phyloP scores from a whole-genome alignment of 2,888 invertebrate genomes.

The Sisyra terminalis region DNA sequence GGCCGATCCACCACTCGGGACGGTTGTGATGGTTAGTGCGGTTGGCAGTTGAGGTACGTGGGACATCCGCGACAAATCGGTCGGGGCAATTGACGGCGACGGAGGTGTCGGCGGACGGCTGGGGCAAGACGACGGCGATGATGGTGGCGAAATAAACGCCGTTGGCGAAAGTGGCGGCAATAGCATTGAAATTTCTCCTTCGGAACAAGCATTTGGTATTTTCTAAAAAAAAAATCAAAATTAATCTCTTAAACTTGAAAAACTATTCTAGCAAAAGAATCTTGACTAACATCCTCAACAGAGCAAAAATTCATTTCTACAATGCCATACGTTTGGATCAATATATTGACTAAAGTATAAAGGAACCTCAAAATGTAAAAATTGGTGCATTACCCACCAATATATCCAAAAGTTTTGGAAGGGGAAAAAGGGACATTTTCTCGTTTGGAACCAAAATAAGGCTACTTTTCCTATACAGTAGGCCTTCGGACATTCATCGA shows the following conservation, averaged over 20 bases:
- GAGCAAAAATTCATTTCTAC: too few relatives aligned
- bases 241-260: not conserved
- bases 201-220: slow-evolving; percentile 3
- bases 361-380: too few relatives aligned
- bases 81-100: slow-evolving; percentile 1
- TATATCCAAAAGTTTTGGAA: too few relatives aligned
- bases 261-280: too few relatives aligned
- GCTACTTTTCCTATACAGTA: too few relatives aligned
- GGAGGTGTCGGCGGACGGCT: slow-evolving; percentile 4
- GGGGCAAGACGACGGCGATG: not conserved
- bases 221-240: slow-evolving; percentile 2
- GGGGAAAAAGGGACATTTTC: too few relatives aligned
- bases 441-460: too few relatives aligned
- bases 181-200: not conserved
- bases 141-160: slow-evolving; percentile 3
- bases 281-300: too few relatives aligned
- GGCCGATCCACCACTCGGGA: not conserved
- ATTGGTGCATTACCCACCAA: too few relatives aligned
- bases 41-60: not conserved
- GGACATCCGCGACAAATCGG: slow-evolving; percentile 5
- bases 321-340: too few relatives aligned
- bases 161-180: slow-evolving; percentile 8
- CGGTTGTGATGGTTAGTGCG: slow-evolving; percentile 2
- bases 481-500: too few relatives aligned
- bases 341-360: too few relatives aligned